Percentiles rank a stretch among this genome's conserved stretches.
Evolutionary conservation across 2,888 invertebrate genomes (phyloP).

Genomic region (Cryptocephalus moraei): DNA sequence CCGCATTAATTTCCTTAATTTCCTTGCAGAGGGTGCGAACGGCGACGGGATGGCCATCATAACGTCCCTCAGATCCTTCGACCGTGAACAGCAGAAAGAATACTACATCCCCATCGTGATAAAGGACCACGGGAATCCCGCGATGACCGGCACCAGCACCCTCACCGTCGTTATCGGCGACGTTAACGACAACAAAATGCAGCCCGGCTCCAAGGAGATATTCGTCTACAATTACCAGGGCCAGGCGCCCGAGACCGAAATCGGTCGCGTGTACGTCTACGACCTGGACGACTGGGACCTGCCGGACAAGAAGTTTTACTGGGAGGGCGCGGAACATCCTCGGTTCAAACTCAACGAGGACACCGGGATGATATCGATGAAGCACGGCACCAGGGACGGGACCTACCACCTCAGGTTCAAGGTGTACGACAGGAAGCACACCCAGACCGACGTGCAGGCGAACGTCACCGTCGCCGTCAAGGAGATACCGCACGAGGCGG

Average conservation of each 20-base stretch:
- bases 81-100: constrained; percentile 92
- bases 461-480: constrained; percentile 91
- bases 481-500: constrained; percentile 91
- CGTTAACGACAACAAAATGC: constrained; percentile 97
- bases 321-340: constrained; percentile 80
- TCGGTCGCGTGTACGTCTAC: constrained; percentile 85
- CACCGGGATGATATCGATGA: constrained; percentile 93
- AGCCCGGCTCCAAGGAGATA: constrained; percentile 93
- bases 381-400: constrained; percentile 83
- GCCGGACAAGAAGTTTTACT: constrained; percentile 94
- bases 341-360: constrained; percentile 78
- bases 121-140: constrained; percentile 93
- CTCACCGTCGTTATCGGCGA: constrained; percentile 95
- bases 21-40: constrained; percentile 75
- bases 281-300: constrained; percentile 99
- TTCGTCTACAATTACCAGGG: constrained; percentile 91
- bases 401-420: constrained; percentile 71
- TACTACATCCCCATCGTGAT: constrained; percentile 95
- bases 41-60: constrained; percentile 97
- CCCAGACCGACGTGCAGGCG: constrained; percentile 91
- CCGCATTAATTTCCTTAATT: constrained; percentile 1
- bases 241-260: constrained; percentile 37
- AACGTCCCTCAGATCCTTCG: constrained; percentile 86
- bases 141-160: constrained; percentile 92
- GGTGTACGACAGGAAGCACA: constrained; percentile 88